phyloP scores from a whole-genome alignment of 2,113 vertebrate genomes.

The Dicerorhinus sumatrensis region DNA sequence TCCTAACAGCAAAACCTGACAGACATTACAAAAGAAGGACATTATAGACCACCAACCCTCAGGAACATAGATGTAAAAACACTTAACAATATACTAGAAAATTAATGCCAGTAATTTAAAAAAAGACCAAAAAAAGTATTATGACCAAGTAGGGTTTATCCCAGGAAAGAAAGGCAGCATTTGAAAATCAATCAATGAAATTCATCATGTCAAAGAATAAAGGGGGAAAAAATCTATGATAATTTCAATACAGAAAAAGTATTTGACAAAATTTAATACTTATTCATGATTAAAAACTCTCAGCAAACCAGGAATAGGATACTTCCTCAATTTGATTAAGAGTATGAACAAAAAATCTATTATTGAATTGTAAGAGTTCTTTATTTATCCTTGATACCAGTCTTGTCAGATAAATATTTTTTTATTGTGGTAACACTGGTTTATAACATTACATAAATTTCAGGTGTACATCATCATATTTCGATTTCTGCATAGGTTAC shows the following conservation, averaged over 20 bases:
- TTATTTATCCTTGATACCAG: neutral
- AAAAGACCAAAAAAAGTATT: neutral
- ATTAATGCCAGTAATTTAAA: neutral
- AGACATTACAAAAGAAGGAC: neutral
- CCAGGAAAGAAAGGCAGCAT: neutral
- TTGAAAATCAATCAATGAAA: conserved; percentile 44
- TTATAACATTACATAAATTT: no score
- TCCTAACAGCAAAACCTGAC: neutral
- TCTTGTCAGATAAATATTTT: neutral
- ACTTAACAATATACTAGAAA: conserved; percentile 36
- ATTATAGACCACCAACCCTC: neutral
- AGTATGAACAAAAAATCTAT: conserved; percentile 3
- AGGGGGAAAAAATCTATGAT: neutral
- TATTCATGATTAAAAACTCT: conserved; percentile 17
- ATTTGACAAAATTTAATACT: conserved; percentile 45
- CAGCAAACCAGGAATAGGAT: conserved; percentile 1
- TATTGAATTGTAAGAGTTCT: neutral
- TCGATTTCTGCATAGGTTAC: no score
- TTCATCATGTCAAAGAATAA: neutral
- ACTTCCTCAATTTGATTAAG: conserved; percentile 4
- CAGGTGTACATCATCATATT: no score
- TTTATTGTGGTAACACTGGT: no score
- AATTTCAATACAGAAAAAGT: conserved; percentile 27
- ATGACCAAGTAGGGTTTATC: neutral
- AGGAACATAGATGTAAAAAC: neutral